phyloP scores from a whole-genome alignment of 2,888 invertebrate species.

The Actias luna region DNA sequence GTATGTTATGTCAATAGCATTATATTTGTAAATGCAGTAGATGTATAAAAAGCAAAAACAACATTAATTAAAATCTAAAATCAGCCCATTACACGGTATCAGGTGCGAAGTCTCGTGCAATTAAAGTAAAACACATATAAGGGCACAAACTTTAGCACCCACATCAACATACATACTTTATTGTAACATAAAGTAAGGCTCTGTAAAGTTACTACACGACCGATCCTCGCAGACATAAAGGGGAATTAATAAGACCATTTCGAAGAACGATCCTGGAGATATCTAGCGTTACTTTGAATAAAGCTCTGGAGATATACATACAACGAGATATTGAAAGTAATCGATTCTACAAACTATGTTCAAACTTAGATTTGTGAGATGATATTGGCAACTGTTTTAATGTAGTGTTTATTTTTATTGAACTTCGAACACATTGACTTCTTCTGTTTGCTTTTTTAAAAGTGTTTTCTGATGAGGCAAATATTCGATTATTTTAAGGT shows the following conservation, averaged over 20 bases:
- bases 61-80: constrained; percentile 1
- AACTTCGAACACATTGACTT: constrained; percentile 24
- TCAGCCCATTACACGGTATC: constrained; percentile 43
- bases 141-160: constrained; percentile 43
- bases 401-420: constrained; percentile 27
- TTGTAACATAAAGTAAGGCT: constrained; percentile 76
- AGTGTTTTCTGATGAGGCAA: too few species aligned
- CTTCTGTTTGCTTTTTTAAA: constrained; percentile 1
- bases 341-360: constrained; percentile 61
- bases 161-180: constrained; percentile 64
- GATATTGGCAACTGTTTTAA: constrained; percentile 38
- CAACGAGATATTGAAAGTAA: constrained; percentile 71
- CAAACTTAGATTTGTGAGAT: constrained; percentile 44
- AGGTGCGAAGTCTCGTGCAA: constrained; percentile 65
- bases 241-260: constrained; percentile 79
- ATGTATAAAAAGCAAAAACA: neutral
- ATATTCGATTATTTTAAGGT: too few species aligned
- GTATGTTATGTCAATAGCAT: neutral
- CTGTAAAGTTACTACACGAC: constrained; percentile 52
- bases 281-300: constrained; percentile 42
- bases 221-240: constrained; percentile 68
- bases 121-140: constrained; percentile 60
- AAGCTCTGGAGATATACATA: constrained; percentile 60
- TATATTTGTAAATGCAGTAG: too few species aligned
- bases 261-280: constrained; percentile 66